A percentile compares a stretch with the other conserved stretches of the same genome.
phyloP scores from a whole-genome alignment of 2,888 invertebrate species.

The Conus canariensis region DNA sequence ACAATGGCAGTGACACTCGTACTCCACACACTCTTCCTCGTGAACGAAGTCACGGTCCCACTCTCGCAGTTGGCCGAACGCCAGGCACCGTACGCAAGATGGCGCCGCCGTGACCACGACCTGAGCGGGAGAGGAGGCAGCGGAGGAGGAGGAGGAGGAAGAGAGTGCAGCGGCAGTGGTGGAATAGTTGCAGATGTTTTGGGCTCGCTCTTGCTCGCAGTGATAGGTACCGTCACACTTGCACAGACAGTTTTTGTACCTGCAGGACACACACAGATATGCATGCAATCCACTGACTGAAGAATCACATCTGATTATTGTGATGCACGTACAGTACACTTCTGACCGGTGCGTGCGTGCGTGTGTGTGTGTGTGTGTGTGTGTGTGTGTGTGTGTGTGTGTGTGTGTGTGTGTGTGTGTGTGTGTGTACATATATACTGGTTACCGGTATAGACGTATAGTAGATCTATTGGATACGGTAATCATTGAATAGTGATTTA shows the following conservation, averaged over 20 bases:
- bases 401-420: too few species aligned
- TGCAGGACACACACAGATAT: slow-evolving; percentile 23
- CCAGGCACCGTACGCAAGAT: slow-evolving; percentile 45
- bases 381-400: too few species aligned
- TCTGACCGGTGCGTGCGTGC: too few species aligned
- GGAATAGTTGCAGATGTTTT: slow-evolving; percentile 55
- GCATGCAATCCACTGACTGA: neutral
- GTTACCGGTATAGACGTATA: too few species aligned
- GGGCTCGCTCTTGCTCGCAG: slow-evolving; percentile 62
- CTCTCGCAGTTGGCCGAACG: slow-evolving; percentile 37
- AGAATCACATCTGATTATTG: too few species aligned
- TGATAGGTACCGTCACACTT: slow-evolving; percentile 70
- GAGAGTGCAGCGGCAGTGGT: neutral
- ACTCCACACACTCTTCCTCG: slow-evolving; percentile 57
- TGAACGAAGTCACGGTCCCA: slow-evolving; percentile 42
- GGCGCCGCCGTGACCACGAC: neutral
- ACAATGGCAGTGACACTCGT: slow-evolving; percentile 67
- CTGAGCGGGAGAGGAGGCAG: neutral
- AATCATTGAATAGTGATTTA: too few species aligned
- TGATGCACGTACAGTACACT: too few species aligned
- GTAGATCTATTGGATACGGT: too few species aligned
- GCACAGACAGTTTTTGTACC: slow-evolving; percentile 65
- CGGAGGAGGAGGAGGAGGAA: slow-evolving; percentile 22
- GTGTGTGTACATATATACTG: too few species aligned
- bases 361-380: too few species aligned